Evolutionary conservation across 2,888 invertebrate genomes (phyloP).

Genomic region (Ditula angustiorana): DNA sequence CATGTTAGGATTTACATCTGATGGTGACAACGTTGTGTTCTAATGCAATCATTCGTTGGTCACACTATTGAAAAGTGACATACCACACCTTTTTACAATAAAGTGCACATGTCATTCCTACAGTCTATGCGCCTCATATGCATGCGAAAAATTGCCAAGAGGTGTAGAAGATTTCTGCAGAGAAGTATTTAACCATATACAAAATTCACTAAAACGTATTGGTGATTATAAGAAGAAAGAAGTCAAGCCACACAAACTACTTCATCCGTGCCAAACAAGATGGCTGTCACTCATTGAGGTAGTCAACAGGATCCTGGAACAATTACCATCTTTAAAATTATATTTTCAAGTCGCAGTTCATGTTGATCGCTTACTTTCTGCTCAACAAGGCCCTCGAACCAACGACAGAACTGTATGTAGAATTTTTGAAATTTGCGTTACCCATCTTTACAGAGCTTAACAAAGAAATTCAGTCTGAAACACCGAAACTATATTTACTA

Average conservation of each 20-base stretch:
- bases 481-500: slow-evolving; percentile 44
- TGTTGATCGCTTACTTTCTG: too few relatives aligned
- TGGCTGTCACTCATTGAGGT: slow-evolving; percentile 47
- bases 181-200: slow-evolving; percentile 14
- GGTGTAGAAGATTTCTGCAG: slow-evolving; percentile 12
- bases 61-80: too few relatives aligned
- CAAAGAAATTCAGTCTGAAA: slow-evolving; percentile 47
- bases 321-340: slow-evolving; percentile 44
- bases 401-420: too few relatives aligned
- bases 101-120: too few relatives aligned
- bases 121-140: too few relatives aligned
- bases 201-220: neutral
- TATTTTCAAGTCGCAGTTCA: too few relatives aligned
- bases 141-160: slow-evolving; percentile 21
- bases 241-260: slow-evolving; percentile 41
- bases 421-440: too few relatives aligned
- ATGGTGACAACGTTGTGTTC: too few relatives aligned
- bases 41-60: neutral
- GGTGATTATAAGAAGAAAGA: slow-evolving; percentile 1
- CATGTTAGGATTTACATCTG: too few relatives aligned
- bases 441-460: slow-evolving; percentile 43
- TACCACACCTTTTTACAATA: too few relatives aligned
- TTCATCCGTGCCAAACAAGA: slow-evolving; percentile 48
- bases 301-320: slow-evolving; percentile 47
- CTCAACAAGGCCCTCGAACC: too few relatives aligned